phyloP scores from a whole-genome alignment of 2,888 invertebrate genomes.

The Odontothrips loti region DNA sequence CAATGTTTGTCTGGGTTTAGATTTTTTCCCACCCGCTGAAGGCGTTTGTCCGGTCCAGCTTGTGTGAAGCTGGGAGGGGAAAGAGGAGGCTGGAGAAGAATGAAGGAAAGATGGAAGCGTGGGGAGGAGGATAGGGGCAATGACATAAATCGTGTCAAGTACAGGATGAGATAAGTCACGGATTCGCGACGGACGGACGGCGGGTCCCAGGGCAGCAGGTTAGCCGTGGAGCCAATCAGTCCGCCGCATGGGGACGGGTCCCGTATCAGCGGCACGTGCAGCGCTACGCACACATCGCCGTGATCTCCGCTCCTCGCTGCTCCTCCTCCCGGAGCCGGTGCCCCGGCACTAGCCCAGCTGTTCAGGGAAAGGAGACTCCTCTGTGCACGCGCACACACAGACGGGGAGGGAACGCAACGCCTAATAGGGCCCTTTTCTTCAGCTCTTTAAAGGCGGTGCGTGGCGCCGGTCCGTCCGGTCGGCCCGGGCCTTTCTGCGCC shows the following conservation, averaged over 20 bases:
- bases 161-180: not conserved
- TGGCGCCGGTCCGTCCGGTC: not conserved
- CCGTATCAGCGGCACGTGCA: not conserved
- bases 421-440: not conserved
- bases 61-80: too few species aligned
- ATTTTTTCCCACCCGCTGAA: too few species aligned
- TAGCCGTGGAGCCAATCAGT: not conserved
- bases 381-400: too few species aligned
- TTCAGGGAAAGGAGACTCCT: too few species aligned
- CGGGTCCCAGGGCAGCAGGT: not conserved
- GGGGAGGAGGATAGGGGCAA: not conserved
- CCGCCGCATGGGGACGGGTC: not conserved
- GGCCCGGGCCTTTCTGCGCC: not conserved
- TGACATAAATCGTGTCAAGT: slow-evolving; percentile 15
- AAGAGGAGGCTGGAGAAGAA: too few species aligned
- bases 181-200: not conserved
- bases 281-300: not conserved
- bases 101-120: not conserved
- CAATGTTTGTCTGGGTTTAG: too few species aligned
- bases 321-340: too few species aligned
- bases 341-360: too few species aligned
- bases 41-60: too few species aligned
- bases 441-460: not conserved
- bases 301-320: not conserved
- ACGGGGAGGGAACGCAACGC: too few species aligned